Conservation (phyloP, 2,797 vertebrate species). For the Antennarius maculatus region DNA sequence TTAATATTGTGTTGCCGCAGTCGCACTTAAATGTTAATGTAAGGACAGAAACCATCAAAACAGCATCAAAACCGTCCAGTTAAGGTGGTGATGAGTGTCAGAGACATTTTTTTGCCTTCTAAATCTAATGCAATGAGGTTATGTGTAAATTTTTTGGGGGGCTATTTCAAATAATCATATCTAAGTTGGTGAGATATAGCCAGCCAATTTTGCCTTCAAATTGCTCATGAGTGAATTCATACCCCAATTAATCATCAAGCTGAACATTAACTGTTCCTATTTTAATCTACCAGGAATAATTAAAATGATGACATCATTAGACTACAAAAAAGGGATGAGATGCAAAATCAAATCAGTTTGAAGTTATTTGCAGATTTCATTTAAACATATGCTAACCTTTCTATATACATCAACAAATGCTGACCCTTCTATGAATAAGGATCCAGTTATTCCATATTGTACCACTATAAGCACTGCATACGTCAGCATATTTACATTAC, state of each 20-base stretch:
- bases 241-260: conserved; percentile 26
- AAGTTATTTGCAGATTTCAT: conserved; percentile 31
- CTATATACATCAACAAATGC: conserved; percentile 19
- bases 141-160: background rate
- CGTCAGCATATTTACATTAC: conserved; percentile 51
- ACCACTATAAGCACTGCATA: conserved; percentile 49
- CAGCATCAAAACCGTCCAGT: too few species aligned
- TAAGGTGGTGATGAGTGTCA: too few species aligned
- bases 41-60: too few species aligned
- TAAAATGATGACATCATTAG: conserved; percentile 29
- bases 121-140: background rate
- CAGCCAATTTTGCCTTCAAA: conserved; percentile 1
- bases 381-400: conserved; percentile 50
- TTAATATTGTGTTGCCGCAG: too few species aligned
- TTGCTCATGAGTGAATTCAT: conserved; percentile 2
- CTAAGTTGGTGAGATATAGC: background rate
- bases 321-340: background rate
- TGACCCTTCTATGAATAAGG: conserved; percentile 44
- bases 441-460: conserved; percentile 42
- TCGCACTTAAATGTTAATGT: too few species aligned
- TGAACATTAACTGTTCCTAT: conserved; percentile 20
- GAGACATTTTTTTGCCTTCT: background rate
- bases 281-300: conserved; percentile 23
- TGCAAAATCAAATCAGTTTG: background rate
- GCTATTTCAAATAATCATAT: background rate